Percentiles rank a stretch among this genome's conserved stretches.
These are phyloP conservation scores for Boulengeromyrus knoepffleri DNA, from an alignment of 2,113 vertebrate genomes.

Conservation along the genomic window DNA sequence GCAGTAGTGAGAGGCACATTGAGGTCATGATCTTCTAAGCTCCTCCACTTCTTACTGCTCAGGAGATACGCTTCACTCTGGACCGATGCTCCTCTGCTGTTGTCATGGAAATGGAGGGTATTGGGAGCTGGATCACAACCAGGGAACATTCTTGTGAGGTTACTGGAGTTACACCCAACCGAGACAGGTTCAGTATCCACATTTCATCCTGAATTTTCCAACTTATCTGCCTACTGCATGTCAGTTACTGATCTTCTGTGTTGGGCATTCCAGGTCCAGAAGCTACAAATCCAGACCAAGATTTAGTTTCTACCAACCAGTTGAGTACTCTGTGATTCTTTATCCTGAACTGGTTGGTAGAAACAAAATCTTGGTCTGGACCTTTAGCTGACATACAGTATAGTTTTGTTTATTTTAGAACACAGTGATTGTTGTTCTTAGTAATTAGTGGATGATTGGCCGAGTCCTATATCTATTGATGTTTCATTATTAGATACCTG, in stretches of 20 bases:
- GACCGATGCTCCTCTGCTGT: constrained; percentile 65
- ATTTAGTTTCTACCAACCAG: too few relatives aligned
- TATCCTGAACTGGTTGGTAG: too few relatives aligned
- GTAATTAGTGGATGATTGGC: neutral
- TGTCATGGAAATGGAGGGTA: constrained; percentile 70
- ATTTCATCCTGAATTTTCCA: neutral
- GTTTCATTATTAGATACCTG: constrained; percentile 60
- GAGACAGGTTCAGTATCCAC: constrained; percentile 56
- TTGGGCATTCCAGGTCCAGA: too few relatives aligned
- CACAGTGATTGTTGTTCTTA: neutral
- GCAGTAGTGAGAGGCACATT: neutral
- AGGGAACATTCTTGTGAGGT: constrained; percentile 76
- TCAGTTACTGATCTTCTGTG: neutral
- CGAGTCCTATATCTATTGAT: neutral
- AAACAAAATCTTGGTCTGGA: too few relatives aligned
- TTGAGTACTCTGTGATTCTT: too few relatives aligned
- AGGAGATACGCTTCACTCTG: constrained; percentile 73
- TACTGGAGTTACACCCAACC: constrained; percentile 56
- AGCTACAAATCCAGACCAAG: too few relatives aligned
- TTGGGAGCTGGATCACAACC: constrained; percentile 69
- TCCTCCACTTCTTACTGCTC: neutral
- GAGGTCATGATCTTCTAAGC: neutral
- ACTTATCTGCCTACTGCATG: neutral
- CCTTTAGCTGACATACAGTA: neutral
- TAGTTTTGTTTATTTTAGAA: neutral